phyloP scores from a whole-genome alignment of 2,113 vertebrate species.

The Orientallactaga bullata region DNA sequence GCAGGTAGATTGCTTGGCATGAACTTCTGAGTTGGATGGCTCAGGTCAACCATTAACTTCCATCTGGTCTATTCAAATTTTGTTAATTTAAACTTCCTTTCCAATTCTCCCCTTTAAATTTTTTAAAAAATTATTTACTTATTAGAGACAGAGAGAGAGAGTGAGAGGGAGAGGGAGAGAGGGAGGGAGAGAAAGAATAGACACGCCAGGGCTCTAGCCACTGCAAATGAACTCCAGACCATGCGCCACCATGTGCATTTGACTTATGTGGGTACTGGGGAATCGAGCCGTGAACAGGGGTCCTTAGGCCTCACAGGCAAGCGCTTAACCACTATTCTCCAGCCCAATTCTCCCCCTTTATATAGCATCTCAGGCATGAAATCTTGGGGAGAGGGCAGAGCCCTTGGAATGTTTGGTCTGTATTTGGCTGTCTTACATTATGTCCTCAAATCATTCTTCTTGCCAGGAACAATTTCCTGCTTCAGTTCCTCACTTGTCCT shows the following conservation, averaged over 20 bases:
- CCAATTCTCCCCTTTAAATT: too few relatives aligned
- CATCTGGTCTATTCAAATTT: background rate
- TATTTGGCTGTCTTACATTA: background rate
- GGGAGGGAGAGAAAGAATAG: too few relatives aligned
- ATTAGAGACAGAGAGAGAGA: too few relatives aligned
- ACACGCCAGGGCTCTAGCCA: too few relatives aligned
- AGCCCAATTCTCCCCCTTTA: background rate
- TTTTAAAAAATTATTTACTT: too few relatives aligned
- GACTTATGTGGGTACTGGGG: too few relatives aligned
- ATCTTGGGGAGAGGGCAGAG: background rate
- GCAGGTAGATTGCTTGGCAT: background rate
- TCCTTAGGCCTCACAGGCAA: too few relatives aligned
- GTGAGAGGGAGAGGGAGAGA: too few relatives aligned
- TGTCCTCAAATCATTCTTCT: background rate
- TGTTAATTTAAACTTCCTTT: background rate
- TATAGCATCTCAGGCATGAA: background rate
- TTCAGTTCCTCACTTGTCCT: background rate
- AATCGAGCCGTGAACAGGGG: too few relatives aligned
- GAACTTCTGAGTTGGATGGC: background rate
- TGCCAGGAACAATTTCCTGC: background rate
- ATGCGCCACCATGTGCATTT: too few relatives aligned
- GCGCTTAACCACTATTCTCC: too few relatives aligned
- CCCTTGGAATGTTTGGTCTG: background rate
- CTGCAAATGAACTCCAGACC: too few relatives aligned
- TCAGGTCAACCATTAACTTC: background rate